phyloP scores from a whole-genome alignment of 2,113 vertebrate genomes.

The Bungarus multicinctus region DNA sequence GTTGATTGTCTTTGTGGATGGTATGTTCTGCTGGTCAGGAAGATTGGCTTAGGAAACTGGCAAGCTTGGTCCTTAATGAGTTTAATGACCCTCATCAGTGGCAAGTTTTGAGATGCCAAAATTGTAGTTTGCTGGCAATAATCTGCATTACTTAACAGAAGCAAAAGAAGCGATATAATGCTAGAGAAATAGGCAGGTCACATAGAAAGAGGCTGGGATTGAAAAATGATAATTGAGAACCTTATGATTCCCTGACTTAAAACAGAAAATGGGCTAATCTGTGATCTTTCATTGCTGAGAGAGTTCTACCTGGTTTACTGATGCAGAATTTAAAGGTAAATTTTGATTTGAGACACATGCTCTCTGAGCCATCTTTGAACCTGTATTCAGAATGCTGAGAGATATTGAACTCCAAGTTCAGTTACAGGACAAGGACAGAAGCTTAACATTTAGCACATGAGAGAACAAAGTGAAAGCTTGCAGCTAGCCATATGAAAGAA shows the following conservation, averaged over 20 bases:
- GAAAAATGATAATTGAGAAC: background rate
- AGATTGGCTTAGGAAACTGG: background rate
- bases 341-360: background rate
- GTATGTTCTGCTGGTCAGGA: background rate
- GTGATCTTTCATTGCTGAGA: background rate
- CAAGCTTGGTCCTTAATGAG: background rate
- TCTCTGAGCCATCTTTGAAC: background rate
- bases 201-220: background rate
- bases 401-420: background rate
- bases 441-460: background rate
- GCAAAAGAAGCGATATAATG: background rate
- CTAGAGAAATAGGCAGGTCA: background rate
- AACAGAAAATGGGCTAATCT: background rate
- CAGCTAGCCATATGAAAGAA: background rate
- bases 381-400: background rate
- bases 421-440: background rate
- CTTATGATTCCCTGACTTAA: background rate
- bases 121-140: background rate
- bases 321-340: background rate
- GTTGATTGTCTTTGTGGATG: background rate
- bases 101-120: background rate
- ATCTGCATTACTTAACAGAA: background rate
- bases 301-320: background rate
- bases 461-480: background rate
- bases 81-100: background rate